Conservation (phyloP, 2,797 vertebrate genomes). For the Setipinna tenuifilis region DNA sequence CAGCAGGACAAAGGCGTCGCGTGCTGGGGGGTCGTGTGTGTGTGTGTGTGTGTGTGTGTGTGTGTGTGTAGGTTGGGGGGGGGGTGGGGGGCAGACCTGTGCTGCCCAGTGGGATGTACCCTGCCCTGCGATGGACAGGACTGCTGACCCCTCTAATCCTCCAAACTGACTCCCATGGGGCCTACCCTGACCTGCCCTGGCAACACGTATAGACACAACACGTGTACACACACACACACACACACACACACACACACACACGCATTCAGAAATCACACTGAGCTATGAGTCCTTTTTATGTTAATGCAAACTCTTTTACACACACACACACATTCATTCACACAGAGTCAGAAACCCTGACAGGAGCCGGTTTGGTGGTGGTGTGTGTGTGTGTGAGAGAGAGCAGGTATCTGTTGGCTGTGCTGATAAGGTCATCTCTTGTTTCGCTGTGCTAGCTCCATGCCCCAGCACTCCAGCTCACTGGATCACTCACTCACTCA, state of each 20-base stretch:
- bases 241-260: neutral
- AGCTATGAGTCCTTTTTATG: too few species aligned
- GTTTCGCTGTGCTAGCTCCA: neutral
- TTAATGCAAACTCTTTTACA: neutral
- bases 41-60: too few species aligned
- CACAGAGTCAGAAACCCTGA: neutral
- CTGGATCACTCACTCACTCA: neutral
- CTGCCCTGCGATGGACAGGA: slow-evolving; percentile 18
- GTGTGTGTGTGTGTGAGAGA: neutral
- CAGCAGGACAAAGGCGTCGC: slow-evolving; percentile 70
- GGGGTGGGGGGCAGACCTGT: neutral
- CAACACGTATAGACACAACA: neutral
- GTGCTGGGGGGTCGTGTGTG: slow-evolving; percentile 41
- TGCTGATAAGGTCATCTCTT: neutral
- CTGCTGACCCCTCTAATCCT: slow-evolving; percentile 69
- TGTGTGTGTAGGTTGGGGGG: neutral
- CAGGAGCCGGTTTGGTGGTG: neutral
- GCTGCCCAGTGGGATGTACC: slow-evolving; percentile 15
- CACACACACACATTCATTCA: neutral
- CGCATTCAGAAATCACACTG: neutral
- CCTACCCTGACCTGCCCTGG: slow-evolving; percentile 9
- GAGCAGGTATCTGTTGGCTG: neutral
- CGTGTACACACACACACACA: neutral
- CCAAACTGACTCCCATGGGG: slow-evolving; percentile 36
- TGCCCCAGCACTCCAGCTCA: neutral